Percentiles rank a stretch among this genome's conserved stretches.
These are phyloP conservation scores for Amorpha juglandis DNA, from an alignment of 2,888 invertebrate species.

Conservation along the genomic window DNA sequence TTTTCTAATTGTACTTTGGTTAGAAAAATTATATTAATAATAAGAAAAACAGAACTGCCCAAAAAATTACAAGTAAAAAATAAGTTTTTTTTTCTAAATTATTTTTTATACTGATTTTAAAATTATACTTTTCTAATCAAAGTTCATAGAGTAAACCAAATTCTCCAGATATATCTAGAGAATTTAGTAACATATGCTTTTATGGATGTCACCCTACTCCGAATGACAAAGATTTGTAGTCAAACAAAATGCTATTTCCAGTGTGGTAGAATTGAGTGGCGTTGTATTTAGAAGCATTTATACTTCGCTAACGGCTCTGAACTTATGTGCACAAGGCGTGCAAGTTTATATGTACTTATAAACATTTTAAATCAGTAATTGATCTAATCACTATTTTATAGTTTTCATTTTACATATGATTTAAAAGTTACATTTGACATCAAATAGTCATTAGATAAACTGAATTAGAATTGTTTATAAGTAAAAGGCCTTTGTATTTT, in stretches of 20 bases:
- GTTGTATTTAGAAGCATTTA: background rate
- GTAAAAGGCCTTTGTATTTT: background rate
- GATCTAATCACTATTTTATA: too few species aligned
- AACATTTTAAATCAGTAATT: background rate
- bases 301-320: background rate
- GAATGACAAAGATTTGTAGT: background rate
- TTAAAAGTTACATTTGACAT: too few species aligned
- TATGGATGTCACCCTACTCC: too few species aligned
- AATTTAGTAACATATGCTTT: slow-evolving; percentile 3
- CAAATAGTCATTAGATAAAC: background rate
- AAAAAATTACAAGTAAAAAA: too few species aligned
- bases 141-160: background rate
- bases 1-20: background rate
- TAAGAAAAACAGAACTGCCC: too few species aligned
- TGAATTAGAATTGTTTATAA: background rate
- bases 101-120: background rate
- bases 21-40: background rate
- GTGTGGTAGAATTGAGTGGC: background rate
- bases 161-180: background rate
- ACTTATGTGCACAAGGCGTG: too few species aligned
- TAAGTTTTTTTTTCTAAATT: too few species aligned
- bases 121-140: background rate
- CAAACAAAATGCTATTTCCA: background rate
- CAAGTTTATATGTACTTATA: background rate
- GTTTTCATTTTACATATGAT: background rate